Evolutionary conservation across 1,140 invertebrate genomes (phyloP).

Genomic region (Pollicipes pollicipes): DNA sequence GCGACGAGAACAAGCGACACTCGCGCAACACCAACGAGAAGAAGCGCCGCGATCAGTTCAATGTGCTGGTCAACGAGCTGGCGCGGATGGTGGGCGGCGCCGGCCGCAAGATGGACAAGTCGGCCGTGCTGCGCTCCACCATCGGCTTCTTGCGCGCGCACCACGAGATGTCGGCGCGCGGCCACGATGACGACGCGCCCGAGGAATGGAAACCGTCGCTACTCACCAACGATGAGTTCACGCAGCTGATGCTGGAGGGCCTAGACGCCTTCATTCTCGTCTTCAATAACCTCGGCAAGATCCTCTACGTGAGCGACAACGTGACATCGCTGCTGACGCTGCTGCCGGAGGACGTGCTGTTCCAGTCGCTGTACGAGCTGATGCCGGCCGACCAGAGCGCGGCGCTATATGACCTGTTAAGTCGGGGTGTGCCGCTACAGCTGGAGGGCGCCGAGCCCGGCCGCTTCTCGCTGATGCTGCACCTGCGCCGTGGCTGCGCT

Average conservation of each 20-base stretch:
- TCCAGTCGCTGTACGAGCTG: conserved; percentile 59
- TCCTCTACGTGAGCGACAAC: conserved; percentile 74
- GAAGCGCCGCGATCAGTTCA: conserved; percentile 85
- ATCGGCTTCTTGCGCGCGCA: conserved; percentile 85
- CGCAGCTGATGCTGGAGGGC: conserved; percentile 52
- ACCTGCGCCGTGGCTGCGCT: no score
- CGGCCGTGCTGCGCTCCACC: conserved; percentile 76
- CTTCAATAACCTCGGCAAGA: conserved; percentile 60
- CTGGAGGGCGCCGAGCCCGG: conserved; percentile 16
- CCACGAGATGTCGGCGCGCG: conserved; percentile 67
- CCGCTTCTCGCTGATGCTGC: conserved; percentile 12
- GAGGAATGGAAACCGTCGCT: conserved; percentile 91
- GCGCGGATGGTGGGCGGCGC: conserved; percentile 61
- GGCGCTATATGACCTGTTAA: conserved; percentile 42
- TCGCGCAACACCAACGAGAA: conserved; percentile 87
- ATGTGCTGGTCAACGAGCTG: conserved; percentile 76
- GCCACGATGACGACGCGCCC: conserved; percentile 69
- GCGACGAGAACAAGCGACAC: conserved; percentile 34
- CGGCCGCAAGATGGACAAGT: conserved; percentile 87
- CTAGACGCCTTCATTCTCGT: conserved; percentile 80
- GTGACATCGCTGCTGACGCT: conserved; percentile 73
- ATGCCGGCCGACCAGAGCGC: conserved; percentile 56
- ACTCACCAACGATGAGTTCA: conserved; percentile 87
- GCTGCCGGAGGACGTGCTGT: conserved; percentile 49
- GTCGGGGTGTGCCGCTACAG: conserved; percentile 13